Base-by-base conservation (phyloP, 2,888 invertebrate genomes). In the Drosophila vallismaia region DNA sequence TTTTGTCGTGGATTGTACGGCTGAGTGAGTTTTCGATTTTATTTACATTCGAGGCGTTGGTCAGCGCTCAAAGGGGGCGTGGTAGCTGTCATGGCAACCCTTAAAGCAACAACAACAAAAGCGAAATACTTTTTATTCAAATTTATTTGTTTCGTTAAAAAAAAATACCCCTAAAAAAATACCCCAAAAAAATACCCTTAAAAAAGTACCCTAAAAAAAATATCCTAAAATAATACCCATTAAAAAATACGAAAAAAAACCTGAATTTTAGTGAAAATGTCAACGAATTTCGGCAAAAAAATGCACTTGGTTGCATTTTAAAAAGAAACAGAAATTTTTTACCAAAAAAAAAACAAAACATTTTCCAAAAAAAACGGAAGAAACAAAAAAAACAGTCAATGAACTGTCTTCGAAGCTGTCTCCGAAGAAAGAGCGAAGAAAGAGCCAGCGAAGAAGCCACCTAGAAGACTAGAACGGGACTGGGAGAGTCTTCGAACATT, bases 281-380 rank as follows among this genome's bases (percentile, higher is more conserved):
- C 66, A 69, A 54, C 68, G 62, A 66, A 85, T 49, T 59, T 59
- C 46, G 40, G 55, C 57, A 51, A 71, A 68, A 69, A 70, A 67
- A 52, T 79, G 87, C 81, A 73, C 44, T 51, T 38, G 63, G 64
- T 70, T 87, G 86, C 82, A 85, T 64, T 82, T 75, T 76, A 68
- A 85, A 67, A 53, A 48, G 6, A 19, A 19, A 19, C 19, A n/a
- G n/a, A n/a, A n/a, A 60, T 56, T 68, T 53, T 58, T 64, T 46
- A n/a, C 50, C 36, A 6, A 70, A 54, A 71, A 33, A 52, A 36
- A 59, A 26, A 12, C 9, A 10, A 36, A 36, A 36, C 36, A 36
- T 36, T 12, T 6, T 6, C 6, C 5, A n/a, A 36, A n/a, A 9
- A 8, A 3, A n/a, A 36, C 2, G 19, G 19, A 19, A 19, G 19